phyloP scores from a whole-genome alignment of 2,113 vertebrate species.

The Baryphthengus martii region DNA sequence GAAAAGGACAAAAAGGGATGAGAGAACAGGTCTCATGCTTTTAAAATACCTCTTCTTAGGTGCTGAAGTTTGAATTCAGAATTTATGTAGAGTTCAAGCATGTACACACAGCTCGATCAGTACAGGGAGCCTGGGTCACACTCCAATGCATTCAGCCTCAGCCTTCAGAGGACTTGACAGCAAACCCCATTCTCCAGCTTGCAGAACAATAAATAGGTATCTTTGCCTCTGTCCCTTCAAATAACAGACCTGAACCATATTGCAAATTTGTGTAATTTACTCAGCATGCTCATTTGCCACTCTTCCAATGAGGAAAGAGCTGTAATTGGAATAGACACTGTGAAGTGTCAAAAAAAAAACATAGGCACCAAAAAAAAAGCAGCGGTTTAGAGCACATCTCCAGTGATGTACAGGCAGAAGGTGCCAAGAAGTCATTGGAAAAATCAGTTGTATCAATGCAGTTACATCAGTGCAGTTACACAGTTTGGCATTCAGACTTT shows the following conservation, averaged over 20 bases:
- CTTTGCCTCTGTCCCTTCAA: constrained; percentile 2
- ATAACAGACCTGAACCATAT: not conserved
- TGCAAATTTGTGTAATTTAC: not conserved
- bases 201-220: not conserved
- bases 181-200: not conserved
- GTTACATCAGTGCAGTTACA: not conserved
- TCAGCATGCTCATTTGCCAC: constrained; percentile 27
- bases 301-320: not conserved
- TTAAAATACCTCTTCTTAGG: not conserved
- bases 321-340: not conserved
- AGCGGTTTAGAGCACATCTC: not conserved
- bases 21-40: not conserved
- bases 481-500: not conserved
- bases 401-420: not conserved
- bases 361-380: not conserved
- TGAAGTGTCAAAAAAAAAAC: not conserved
- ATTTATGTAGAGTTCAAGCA: not conserved
- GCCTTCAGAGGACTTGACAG: not conserved
- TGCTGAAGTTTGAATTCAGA: not conserved
- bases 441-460: not conserved
- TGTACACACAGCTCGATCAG: not conserved
- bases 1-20: not conserved
- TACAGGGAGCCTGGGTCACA: not conserved
- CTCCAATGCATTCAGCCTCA: not conserved
- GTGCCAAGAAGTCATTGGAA: not conserved